phyloP scores from a whole-genome alignment of 2,888 invertebrate species.

The Stomorhina lunata region DNA sequence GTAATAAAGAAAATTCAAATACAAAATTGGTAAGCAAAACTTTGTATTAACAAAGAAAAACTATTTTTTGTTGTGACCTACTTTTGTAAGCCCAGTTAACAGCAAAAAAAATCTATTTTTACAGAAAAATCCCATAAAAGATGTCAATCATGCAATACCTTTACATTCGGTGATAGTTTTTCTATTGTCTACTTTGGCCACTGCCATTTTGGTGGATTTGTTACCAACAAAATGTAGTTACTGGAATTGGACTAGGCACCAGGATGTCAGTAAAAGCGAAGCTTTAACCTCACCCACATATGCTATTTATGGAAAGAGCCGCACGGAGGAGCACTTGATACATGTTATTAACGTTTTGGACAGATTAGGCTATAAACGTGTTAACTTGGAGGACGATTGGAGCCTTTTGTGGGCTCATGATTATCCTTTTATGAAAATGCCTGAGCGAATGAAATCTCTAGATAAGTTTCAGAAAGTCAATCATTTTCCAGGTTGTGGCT shows the following conservation, averaged over 20 bases:
- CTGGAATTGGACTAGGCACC: constrained; percentile 6
- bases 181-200: constrained; percentile 69
- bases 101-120: neutral
- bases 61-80: neutral
- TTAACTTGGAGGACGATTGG: constrained; percentile 84
- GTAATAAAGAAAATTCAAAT: neutral
- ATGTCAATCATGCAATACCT: constrained; percentile 57
- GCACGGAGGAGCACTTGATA: constrained; percentile 82
- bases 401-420: constrained; percentile 96
- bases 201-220: constrained; percentile 71
- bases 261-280: neutral
- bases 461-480: constrained; percentile 90
- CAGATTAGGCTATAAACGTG: constrained; percentile 86
- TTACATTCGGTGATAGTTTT: constrained; percentile 70
- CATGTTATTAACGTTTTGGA: constrained; percentile 91
- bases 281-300: constrained; percentile 79
- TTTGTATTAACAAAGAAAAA: neutral
- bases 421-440: constrained; percentile 86
- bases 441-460: constrained; percentile 82
- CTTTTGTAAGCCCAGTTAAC: neutral
- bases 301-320: constrained; percentile 83
- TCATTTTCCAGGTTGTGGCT: constrained; percentile 96
- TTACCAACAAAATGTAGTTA: constrained; percentile 61
- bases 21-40: neutral
- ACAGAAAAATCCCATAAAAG: neutral